Evolutionary conservation across 2,113 vertebrate species (phyloP), one percentile per base, ranked within the genome.

Genomic region (Pavo muticus): DNA sequence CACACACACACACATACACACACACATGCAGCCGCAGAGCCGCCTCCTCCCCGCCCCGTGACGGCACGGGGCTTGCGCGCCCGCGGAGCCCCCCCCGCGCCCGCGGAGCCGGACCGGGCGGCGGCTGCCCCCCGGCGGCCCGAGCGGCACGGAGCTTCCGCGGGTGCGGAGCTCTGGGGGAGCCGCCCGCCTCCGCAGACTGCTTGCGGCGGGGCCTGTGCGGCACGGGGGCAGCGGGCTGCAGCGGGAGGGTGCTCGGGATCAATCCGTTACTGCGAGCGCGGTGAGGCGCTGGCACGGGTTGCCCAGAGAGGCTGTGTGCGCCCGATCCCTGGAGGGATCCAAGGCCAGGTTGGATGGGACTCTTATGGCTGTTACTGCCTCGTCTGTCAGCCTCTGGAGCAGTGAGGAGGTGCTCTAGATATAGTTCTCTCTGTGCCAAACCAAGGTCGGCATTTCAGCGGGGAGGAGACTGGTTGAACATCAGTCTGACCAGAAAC

Each of bases 11-110:
- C 57, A 21, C 57, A 13, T 19, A 59, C 19, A 35, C 57, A 59
- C 57, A 35, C 57, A 60, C 48, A 97, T 97, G 79, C 86, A 97
- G 98, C 98, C 98, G 98, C 98, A 96, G 96, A 95, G 84, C 96
- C 96, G 90, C 96, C 96, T 63, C 96, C 96, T 81, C 87, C 94
- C 84, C 94, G 95, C 96, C 92, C 96, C 95, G 32, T 60, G 57
- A 60, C 57, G n/a, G 32, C 57, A 60, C 57, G 50, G 57, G 57
- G 57, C 57, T 60, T 60, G 57, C 57, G 57, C 57, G 57, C n/a
- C 57, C 57, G 57, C 57, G 57, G 57, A 60, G n/a, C 32, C 59
- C 35, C 57, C 57, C 25, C 50, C 50, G 50, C 50, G 25, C 13
- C 50, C 50, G 50, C 50, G 50, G 50, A 27, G 25, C 14, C 50